Percentiles rank a stretch among this genome's conserved stretches.
Conservation (phyloP, 2,113 vertebrate genomes). For the Cricetomys ansorgei region DNA sequence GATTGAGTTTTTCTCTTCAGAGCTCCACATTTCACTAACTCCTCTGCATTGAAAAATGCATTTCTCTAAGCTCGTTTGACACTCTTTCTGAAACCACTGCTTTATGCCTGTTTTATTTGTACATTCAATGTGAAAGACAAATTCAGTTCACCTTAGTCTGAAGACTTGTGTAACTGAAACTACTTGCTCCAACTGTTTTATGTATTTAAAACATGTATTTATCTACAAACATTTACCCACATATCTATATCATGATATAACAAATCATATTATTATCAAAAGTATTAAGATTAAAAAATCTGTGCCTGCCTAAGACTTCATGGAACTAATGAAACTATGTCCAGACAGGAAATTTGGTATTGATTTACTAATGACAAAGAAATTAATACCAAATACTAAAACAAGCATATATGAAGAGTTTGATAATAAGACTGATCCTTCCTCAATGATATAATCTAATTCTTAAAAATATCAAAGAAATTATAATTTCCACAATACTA, state of each 20-base stretch:
- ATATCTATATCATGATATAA: not conserved
- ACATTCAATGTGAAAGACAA: not conserved
- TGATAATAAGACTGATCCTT: not conserved
- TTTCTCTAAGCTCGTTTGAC: not conserved
- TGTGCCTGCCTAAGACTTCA: not conserved
- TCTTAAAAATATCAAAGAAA: not conserved
- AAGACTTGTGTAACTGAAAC: not conserved
- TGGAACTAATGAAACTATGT: not conserved
- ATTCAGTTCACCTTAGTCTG: not conserved
- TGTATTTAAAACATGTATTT: not conserved
- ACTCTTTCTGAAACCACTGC: not conserved
- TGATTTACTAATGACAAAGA: not conserved
- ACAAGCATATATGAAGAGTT: not conserved
- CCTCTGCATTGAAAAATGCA: not conserved
- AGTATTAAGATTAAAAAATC: not conserved
- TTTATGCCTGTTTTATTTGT: conserved; percentile 19
- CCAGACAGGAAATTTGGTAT: too few species aligned
- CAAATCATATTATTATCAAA: not conserved
- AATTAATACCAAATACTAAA: not conserved
- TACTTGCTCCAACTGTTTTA: not conserved
- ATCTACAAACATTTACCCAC: not conserved
- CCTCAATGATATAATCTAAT: not conserved
- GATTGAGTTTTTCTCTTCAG: not conserved
- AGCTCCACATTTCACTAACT: not conserved
- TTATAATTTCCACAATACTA: not conserved